Base-by-base conservation (phyloP, 1,140 invertebrate species). In the Eufriesea mexicana region DNA sequence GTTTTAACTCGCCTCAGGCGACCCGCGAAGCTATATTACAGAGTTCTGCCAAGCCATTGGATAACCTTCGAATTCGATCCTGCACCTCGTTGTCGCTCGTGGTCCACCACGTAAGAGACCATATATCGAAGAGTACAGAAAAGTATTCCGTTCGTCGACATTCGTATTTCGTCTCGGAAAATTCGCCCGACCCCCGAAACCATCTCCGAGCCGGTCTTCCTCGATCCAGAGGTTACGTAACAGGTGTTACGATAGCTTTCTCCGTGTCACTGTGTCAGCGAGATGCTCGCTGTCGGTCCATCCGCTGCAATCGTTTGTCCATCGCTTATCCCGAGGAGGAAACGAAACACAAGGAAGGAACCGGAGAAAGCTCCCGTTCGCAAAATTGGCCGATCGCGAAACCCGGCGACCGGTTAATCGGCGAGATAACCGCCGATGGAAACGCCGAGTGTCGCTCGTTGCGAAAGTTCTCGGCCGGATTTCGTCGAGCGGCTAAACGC, bases 381-480 rank as follows among this genome's bases (percentile, higher is more conserved):
- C 51, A 57, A 61, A 76, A 76, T 78, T 57, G 23, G 47, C 42
- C 45, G 55, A 14, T 49, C 25, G 18, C 64, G 2, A 35, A 12
- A 35, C 42, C 35, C 42, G 54, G 7, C 57, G 20, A n/a, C 2
- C 28, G 23, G 35, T 81, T 57, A 75, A 67, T 66, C 45, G 10
- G 16, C 23, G 57, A 20, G 64, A 45, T 67, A 67, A 66, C 8
- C 51, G 10, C 20, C n/a, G 35, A 45, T 49, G 25, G 68, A 72
- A 72, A 77, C 57, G 68, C 14, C 35, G 23, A 45, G 25, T n/a
- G 23, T 68, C 62, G 20, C 10, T 47, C 28, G 67, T 59, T 64
- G 85, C 84, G 86, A 86, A 86, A 87, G 82, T 88, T 70, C 28
- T 70, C 49, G 42, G 9, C 10, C 42, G 57, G 28, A 42, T 74